A percentile compares a stretch with the other conserved stretches of the same genome.
These are phyloP conservation scores for Xylota segnis DNA, from an alignment of 2,888 invertebrate genomes.

Conservation along the genomic window DNA sequence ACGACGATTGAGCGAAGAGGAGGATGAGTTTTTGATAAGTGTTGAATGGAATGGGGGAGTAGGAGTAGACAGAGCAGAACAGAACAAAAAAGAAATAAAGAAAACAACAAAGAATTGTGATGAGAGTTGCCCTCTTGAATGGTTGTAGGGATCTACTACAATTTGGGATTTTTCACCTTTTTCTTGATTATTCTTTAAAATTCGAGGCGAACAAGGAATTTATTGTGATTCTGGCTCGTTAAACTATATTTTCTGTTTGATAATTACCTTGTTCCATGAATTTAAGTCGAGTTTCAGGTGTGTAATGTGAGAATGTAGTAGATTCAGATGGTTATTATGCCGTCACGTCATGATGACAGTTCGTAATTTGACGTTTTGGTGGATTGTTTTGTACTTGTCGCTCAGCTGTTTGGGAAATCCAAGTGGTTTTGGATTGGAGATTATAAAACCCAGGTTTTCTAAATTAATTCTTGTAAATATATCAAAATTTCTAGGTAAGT, in stretches of 20 bases:
- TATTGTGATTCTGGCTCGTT: too few species aligned
- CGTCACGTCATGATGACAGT: background rate
- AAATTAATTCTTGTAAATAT: background rate
- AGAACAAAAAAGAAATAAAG: background rate
- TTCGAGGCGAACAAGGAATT: too few species aligned
- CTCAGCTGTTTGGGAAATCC: slow-evolving; percentile 1
- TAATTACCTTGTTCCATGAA: too few species aligned
- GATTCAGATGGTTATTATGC: background rate
- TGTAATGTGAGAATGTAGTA: background rate
- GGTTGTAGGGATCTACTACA: slow-evolving; percentile 31
- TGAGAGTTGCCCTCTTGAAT: slow-evolving; percentile 20
- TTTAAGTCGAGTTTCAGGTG: too few species aligned
- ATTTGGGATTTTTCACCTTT: background rate
- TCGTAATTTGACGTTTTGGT: slow-evolving; percentile 1
- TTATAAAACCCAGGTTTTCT: background rate
- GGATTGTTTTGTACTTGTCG: background rate
- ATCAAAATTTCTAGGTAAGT: background rate
- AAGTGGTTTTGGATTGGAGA: background rate
- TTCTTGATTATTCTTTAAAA: background rate
- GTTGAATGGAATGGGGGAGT: slow-evolving; percentile 40
- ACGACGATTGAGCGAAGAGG: slow-evolving; percentile 38
- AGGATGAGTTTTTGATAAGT: slow-evolving; percentile 51
- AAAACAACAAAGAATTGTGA: slow-evolving; percentile 46
- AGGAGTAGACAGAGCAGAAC: background rate
- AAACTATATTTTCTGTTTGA: too few species aligned